phyloP scores from a whole-genome alignment of 2,888 invertebrate species.

The Serripes groenlandicus region DNA sequence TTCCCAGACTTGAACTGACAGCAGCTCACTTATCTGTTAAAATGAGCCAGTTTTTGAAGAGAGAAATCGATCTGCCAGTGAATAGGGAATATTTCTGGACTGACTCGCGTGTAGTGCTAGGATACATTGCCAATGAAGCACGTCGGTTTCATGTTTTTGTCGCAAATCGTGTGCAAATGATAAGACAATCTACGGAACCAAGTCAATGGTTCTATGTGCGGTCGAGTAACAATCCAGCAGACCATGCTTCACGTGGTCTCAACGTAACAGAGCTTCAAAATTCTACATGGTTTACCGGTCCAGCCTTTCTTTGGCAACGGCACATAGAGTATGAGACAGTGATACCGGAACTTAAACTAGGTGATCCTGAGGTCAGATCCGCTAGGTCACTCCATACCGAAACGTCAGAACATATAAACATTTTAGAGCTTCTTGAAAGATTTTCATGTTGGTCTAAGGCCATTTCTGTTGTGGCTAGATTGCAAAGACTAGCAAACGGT shows the following conservation, averaged over 20 bases:
- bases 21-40: constrained; percentile 43
- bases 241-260: constrained; percentile 64
- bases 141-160: constrained; percentile 70
- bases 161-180: constrained; percentile 69
- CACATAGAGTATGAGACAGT: neutral
- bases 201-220: constrained; percentile 67
- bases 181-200: constrained; percentile 51
- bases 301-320: constrained; percentile 50
- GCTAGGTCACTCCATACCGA: too few relatives aligned
- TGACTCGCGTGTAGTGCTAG: constrained; percentile 66
- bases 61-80: constrained; percentile 43
- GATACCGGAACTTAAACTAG: neutral
- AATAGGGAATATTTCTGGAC: constrained; percentile 62
- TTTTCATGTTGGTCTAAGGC: constrained; percentile 38
- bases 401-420: too few relatives aligned
- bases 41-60: neutral
- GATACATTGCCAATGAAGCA: constrained; percentile 68
- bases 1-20: constrained; percentile 65
- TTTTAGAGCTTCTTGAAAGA: constrained; percentile 26
- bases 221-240: constrained; percentile 68
- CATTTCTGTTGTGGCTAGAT: constrained; percentile 28
- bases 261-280: constrained; percentile 12
- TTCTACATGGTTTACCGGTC: constrained; percentile 53
- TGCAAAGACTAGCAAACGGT: neutral
- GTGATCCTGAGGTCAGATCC: too few relatives aligned